Conservation (phyloP, 2,888 invertebrate species). For the Antitype chi region DNA sequence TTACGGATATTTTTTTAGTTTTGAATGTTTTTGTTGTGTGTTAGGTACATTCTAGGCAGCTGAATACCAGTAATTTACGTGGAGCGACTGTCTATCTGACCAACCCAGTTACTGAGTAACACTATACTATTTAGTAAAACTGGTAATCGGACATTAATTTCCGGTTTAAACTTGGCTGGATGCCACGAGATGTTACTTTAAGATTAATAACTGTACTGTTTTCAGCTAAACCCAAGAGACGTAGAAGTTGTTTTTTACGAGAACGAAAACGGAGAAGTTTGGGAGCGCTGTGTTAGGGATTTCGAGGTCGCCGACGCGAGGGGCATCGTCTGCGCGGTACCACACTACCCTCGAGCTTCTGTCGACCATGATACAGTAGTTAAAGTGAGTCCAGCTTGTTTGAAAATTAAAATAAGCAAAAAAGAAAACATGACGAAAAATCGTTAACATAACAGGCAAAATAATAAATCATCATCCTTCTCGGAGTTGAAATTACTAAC, state of each 20-base stretch:
- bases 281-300: not conserved
- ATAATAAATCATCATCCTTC: no score
- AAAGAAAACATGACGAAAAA: no score
- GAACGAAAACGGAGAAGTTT: not conserved
- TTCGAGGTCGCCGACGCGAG: not conserved
- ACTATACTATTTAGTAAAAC: no score
- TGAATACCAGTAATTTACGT: no score
- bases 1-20: no score
- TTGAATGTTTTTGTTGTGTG: no score
- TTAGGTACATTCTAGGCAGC: no score
- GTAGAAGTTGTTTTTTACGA: constrained; percentile 17
- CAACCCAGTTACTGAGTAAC: no score
- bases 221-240: constrained; percentile 17
- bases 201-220: not conserved
- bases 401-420: no score
- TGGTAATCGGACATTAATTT: not conserved
- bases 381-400: not conserved
- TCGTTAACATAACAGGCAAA: no score
- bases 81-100: no score
- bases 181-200: not conserved
- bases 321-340: constrained; percentile 1
- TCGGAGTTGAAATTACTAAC: not conserved
- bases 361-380: not conserved
- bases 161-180: not conserved
- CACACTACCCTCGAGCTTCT: not conserved